Evolutionary conservation across 2,888 invertebrate genomes (phyloP).

Genomic region (Microctonus brassicae): DNA sequence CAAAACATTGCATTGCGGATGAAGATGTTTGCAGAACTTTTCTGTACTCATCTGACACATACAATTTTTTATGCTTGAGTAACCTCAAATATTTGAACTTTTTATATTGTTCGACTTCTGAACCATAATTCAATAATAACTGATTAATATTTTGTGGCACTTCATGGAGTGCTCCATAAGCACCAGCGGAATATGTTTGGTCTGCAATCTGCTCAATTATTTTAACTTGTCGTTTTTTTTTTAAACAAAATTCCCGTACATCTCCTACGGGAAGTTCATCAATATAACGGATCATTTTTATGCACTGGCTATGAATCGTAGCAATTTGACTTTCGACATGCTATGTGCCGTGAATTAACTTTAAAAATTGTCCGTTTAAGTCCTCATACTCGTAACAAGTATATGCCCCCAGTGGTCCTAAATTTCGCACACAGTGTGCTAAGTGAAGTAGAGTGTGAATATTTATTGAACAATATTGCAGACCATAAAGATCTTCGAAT

Average conservation of each 20-base stretch:
- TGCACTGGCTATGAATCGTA: slow-evolving; percentile 13
- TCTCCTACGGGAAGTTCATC: slow-evolving; percentile 23
- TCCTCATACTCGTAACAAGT: slow-evolving; percentile 32
- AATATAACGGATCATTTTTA: slow-evolving; percentile 16
- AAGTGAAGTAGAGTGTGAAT: slow-evolving; percentile 29
- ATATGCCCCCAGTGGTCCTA: slow-evolving; percentile 32
- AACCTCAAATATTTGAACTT: neutral
- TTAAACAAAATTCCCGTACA: slow-evolving; percentile 28
- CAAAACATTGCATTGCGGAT: neutral
- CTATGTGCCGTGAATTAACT: slow-evolving; percentile 32
- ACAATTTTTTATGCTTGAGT: slow-evolving; percentile 5
- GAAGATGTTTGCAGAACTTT: neutral
- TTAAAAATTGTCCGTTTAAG: slow-evolving; percentile 33
- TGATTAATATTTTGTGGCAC: too few relatives aligned
- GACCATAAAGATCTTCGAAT: slow-evolving; percentile 25
- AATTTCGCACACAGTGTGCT: slow-evolving; percentile 5
- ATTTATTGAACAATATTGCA: slow-evolving; percentile 33
- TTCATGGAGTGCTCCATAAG: too few relatives aligned
- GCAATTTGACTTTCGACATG: slow-evolving; percentile 32
- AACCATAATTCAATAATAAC: too few relatives aligned
- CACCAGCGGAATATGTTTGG: slow-evolving; percentile 25
- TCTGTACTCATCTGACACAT: neutral
- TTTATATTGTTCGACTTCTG: too few relatives aligned
- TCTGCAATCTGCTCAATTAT: slow-evolving; percentile 15
- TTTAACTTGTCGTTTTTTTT: slow-evolving; percentile 31